Evolutionary conservation across 53 echinoderm and acorn worm genomes (phyloP).

Genomic region (Holothuria leucospilota): DNA sequence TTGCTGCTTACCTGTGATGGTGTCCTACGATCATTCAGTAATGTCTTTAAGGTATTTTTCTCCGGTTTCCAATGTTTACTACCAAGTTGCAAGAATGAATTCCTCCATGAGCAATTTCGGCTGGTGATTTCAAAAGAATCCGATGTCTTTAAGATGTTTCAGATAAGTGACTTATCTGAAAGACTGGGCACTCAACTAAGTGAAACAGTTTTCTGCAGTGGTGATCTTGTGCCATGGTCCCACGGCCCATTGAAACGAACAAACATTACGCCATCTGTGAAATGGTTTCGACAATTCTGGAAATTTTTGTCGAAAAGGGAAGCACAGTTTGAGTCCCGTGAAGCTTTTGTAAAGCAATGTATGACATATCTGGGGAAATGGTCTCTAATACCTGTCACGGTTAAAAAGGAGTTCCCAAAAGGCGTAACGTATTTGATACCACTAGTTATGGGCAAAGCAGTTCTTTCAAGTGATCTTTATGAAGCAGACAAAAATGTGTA

Average conservation of each 20-base stretch:
- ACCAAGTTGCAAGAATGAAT: conserved; percentile 10
- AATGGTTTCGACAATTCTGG: background rate
- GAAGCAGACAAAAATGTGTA: too few relatives aligned
- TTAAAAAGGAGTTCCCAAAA: background rate
- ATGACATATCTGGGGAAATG: background rate
- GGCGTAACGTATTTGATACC: background rate
- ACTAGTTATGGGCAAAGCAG: background rate
- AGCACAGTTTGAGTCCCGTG: background rate
- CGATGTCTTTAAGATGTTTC: background rate
- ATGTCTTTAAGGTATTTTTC: background rate
- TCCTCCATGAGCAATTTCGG: background rate
- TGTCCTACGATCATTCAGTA: conserved; percentile 12
- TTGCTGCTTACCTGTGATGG: conserved; percentile 34
- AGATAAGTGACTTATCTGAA: background rate
- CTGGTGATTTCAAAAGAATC: background rate
- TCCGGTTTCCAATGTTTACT: background rate
- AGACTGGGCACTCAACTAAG: background rate
- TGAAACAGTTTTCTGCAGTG: background rate
- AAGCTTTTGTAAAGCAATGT: background rate
- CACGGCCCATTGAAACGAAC: background rate
- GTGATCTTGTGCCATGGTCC: conserved; percentile 4
- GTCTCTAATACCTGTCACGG: conserved; percentile 5
- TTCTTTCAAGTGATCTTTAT: background rate
- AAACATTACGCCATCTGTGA: background rate
- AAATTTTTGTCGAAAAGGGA: background rate